phyloP scores from a whole-genome alignment of 2,888 invertebrate genomes.

The Zygaena filipendulae region DNA sequence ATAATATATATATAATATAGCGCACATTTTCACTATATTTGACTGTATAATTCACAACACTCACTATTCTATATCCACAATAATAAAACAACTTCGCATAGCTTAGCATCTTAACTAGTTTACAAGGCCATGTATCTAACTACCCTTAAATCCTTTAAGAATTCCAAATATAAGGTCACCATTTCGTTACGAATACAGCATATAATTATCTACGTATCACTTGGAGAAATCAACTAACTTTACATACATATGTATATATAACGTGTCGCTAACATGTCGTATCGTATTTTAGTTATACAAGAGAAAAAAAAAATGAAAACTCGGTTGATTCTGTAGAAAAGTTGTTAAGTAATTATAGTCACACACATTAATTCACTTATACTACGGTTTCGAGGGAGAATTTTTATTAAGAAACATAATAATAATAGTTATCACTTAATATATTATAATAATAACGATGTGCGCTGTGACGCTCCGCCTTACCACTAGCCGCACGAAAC shows the following conservation, averaged over 20 bases:
- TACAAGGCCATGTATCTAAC: slow-evolving; percentile 62
- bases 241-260: slow-evolving; percentile 29
- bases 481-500: too few species aligned
- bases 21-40: slow-evolving; percentile 20
- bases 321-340: slow-evolving; percentile 55
- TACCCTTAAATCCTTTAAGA: slow-evolving; percentile 63
- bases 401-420: slow-evolving; percentile 27
- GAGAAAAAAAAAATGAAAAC: slow-evolving; percentile 30
- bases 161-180: slow-evolving; percentile 63
- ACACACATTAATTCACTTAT: slow-evolving; percentile 54
- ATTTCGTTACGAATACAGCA: slow-evolving; percentile 54
- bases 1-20: slow-evolving; percentile 27
- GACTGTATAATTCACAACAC: slow-evolving; percentile 34
- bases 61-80: slow-evolving; percentile 38
- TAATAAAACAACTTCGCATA: slow-evolving; percentile 33
- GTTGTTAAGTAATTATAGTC: slow-evolving; percentile 50
- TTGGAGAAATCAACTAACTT: slow-evolving; percentile 56
- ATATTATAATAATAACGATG: too few species aligned
- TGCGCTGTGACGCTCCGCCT: too few species aligned
- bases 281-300: slow-evolving; percentile 25
- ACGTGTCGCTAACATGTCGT: too few species aligned
- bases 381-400: slow-evolving; percentile 47
- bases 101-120: slow-evolving; percentile 48
- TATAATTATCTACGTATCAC: slow-evolving; percentile 62
- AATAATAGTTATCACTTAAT: too few species aligned